phyloP scores from a whole-genome alignment of 2,888 invertebrate genomes.

The Orthosia gracilis region DNA sequence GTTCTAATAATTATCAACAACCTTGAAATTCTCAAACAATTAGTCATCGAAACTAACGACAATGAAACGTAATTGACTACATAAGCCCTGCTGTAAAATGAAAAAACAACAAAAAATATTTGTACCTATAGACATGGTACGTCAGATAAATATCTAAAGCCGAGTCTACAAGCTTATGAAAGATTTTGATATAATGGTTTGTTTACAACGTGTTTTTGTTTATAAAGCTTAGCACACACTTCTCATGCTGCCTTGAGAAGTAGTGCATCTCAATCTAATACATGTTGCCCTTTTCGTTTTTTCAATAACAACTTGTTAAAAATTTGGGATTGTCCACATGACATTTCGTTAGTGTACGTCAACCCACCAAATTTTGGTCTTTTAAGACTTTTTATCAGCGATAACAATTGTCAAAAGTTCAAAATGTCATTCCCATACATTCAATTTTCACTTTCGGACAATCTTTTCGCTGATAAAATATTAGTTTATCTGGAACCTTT shows the following conservation, averaged over 20 bases:
- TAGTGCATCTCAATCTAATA: not conserved
- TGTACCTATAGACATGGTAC: too few species aligned
- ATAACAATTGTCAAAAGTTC: too few species aligned
- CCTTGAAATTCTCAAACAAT: constrained; percentile 14
- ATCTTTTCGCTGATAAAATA: too few species aligned
- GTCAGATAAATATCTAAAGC: constrained; percentile 2
- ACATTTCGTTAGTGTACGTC: too few species aligned
- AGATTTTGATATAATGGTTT: not conserved
- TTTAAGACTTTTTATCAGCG: too few species aligned
- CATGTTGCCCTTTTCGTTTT: too few species aligned
- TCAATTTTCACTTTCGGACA: too few species aligned
- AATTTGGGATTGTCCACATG: too few species aligned
- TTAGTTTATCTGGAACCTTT: too few species aligned
- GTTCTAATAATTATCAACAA: not conserved
- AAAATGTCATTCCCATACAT: too few species aligned
- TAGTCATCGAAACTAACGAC: not conserved
- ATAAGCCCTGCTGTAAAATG: not conserved
- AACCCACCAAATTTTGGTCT: too few species aligned
- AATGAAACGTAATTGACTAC: constrained; percentile 1
- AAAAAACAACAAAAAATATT: constrained; percentile 5
- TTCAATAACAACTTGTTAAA: too few species aligned
- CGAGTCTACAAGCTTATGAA: not conserved
- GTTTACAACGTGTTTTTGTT: not conserved
- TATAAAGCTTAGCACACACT: not conserved
- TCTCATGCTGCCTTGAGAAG: not conserved